A percentile compares a stretch with the other conserved stretches of the same genome.
These are phyloP conservation scores for Paramuricea clavata DNA, from an alignment of 92 coral and sea anemone genomes.

Conservation along the genomic window DNA sequence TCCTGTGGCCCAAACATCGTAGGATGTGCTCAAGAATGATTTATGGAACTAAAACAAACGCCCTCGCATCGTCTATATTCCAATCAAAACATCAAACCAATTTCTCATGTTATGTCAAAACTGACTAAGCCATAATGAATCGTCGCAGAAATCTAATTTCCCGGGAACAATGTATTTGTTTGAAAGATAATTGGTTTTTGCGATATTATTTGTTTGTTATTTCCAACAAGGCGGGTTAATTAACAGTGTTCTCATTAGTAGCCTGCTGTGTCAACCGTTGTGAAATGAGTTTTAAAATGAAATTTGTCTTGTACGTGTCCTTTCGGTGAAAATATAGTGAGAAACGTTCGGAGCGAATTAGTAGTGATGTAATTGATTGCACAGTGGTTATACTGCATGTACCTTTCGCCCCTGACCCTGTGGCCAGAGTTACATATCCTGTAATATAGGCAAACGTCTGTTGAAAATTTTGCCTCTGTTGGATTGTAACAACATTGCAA, in stretches of 20 bases:
- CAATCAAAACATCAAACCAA: not conserved
- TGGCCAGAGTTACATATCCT: too few relatives aligned
- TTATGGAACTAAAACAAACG: not conserved
- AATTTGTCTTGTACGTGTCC: not conserved
- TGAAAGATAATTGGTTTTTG: slow-evolving; percentile 41
- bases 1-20: not conserved
- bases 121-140: not conserved
- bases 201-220: slow-evolving; percentile 36
- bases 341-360: too few relatives aligned
- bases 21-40: not conserved
- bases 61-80: not conserved
- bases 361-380: too few relatives aligned
- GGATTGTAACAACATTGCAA: too few relatives aligned
- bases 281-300: slow-evolving; percentile 3
- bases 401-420: too few relatives aligned
- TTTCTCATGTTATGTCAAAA: not conserved
- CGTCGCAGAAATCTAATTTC: not conserved
- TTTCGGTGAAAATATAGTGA: not conserved
- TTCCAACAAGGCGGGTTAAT: slow-evolving; percentile 42
- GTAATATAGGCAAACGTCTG: too few relatives aligned
- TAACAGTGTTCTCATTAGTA: slow-evolving; percentile 25
- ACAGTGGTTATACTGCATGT: too few relatives aligned
- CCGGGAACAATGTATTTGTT: not conserved
- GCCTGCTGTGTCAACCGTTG: slow-evolving; percentile 31
- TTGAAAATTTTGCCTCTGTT: too few relatives aligned